Evolutionary conservation across 2,888 invertebrate genomes (phyloP), one percentile per base, ranked within the genome.

Genomic region (Catocala fraxini): DNA sequence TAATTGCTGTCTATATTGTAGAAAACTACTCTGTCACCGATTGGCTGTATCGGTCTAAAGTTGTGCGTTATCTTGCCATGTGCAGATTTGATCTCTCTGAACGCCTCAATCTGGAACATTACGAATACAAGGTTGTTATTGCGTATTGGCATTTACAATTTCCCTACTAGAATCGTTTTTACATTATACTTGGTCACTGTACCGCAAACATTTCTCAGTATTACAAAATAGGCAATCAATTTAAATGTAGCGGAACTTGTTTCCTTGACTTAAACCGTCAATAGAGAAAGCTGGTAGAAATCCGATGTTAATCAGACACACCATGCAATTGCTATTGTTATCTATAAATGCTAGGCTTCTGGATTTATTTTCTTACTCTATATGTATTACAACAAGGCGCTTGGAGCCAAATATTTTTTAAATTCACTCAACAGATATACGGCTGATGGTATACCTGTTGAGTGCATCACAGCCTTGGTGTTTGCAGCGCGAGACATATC

Each of bases 11-110:
- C 95, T 1, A 95, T 87, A 66, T 96, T 96, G 78, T 95, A 95
- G 81, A 92, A 96, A 0, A 97, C 95, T 0, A 91, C 89, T 71
- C 98, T 94, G 77, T 96, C 96, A 39, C 97, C 96, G 0, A 97
- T 91, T 0, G 97, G 97, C 81, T 98, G 97, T 41, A 97, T 96
- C 0, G 98, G 98, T 11, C 98, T 95, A 86, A 96, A 97, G 88
- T 98, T 98, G 82, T 97, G 97, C 0, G 95, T 96, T 67, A 98
- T 92, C 71, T 95, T 94, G 4, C 97, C 97, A 56, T 96, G 95
- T 9, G 94, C 90, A 2, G 95, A 95, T 55, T 95, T 94, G 45
- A 98, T 90, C 69, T 95, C 94, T 49, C 98, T 95, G 84, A 98
- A 98, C 53, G 94, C 95, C 78, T 96, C 95, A 64, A 98, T 93